Evolutionary conservation across 1,140 invertebrate genomes (phyloP), one percentile per base, ranked within the genome.

Genomic region (Zaprionus camerounensis): DNA sequence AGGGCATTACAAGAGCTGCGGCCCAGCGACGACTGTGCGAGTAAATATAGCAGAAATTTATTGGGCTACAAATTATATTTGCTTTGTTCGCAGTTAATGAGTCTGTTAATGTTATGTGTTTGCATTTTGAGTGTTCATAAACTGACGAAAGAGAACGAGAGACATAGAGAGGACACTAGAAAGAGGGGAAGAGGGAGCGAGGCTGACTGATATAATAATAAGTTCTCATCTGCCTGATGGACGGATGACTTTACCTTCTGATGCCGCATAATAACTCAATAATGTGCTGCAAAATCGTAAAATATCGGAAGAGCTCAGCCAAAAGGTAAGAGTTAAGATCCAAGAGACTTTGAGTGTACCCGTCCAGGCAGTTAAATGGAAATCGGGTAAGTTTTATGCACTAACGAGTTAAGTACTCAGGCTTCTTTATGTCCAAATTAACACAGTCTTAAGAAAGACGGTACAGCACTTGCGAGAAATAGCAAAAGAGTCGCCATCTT

Each of bases 1-100:
- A 74, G 66, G 58, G 57, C 53, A 72, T 72, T 61, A 72, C 55
- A 58, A 24, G 41, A 59, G 71, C 41, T 41, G 53, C 44, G 56
- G 58, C 68, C 22, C 20, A 5, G 51, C 26, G 51, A 38, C 24
- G 55, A 36, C 58, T 65, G 53, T 49, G 15, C 36, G 63, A 67
- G 51, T 64, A 74, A 68, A 75, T 76, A 78, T 67, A 81, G 56
- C 51, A 24, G 46, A 51, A 84, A 82, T 88, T 88, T 88, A 88
- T 90, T 88, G 82, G 85, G 58, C 85, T 90, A 88, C 85, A 88
- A 88, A 88, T 88, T 88, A 88, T 88, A 88, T 90, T 87, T 87
- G 81, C 78, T 88, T 88, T 88, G 85, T 90, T 82, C 79, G 58
- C 81, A 82, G 81, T 88, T 88, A 88, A 88, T 88, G 85, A 88